These are phyloP conservation scores for Lynx canadensis DNA, from an alignment of 2,113 vertebrate genomes.

Conservation along the genomic window DNA sequence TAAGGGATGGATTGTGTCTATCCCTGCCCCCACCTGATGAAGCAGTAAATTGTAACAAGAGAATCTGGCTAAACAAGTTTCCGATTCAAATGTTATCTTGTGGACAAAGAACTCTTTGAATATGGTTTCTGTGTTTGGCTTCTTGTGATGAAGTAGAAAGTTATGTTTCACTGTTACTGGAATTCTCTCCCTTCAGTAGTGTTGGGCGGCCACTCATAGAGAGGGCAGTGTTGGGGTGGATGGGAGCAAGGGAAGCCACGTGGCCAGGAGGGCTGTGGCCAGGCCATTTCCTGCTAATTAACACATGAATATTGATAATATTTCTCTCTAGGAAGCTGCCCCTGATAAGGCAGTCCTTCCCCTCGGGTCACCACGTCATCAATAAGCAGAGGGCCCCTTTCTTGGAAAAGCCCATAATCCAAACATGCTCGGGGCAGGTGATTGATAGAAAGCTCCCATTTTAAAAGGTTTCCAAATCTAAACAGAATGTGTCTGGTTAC, in stretches of 20 bases:
- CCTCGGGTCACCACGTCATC: constrained; percentile 39
- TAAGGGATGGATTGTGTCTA: constrained; percentile 77
- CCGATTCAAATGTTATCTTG: constrained; percentile 86
- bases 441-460: constrained; percentile 70
- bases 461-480: constrained; percentile 77
- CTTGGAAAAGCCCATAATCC: fast-evolving
- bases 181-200: constrained; percentile 72
- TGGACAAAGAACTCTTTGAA: constrained; percentile 89
- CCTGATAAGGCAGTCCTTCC: constrained; percentile 66
- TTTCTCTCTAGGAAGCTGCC: constrained; percentile 74
- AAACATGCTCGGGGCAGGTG: constrained; percentile 39
- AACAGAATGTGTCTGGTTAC: constrained; percentile 81
- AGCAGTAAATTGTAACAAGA: constrained; percentile 87
- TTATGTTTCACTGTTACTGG: constrained; percentile 74
- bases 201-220: neutral
- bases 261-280: constrained; percentile 58
- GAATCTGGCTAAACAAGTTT: constrained; percentile 88
- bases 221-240: neutral
- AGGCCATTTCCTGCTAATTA: constrained; percentile 82
- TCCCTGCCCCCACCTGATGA: constrained; percentile 84
- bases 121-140: constrained; percentile 83
- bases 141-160: constrained; percentile 82
- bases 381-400: constrained; percentile 48
- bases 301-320: constrained; percentile 72
- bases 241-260: neutral